A percentile compares a stretch with the other conserved stretches of the same genome.
These are phyloP conservation scores for Himalopsyche phryganea DNA, from an alignment of 1,140 invertebrate species.

Conservation along the genomic window DNA sequence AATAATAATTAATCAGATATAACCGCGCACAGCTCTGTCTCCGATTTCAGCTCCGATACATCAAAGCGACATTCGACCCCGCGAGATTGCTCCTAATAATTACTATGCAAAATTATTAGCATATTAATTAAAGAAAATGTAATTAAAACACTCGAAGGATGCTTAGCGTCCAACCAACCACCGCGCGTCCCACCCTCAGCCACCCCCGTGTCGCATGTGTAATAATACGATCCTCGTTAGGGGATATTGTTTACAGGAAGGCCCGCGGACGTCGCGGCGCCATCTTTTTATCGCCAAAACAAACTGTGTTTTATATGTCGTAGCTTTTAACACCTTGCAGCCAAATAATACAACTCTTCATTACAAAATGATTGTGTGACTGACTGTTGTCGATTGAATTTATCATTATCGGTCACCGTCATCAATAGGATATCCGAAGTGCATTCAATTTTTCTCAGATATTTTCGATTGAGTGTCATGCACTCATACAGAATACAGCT, in stretches of 20 bases:
- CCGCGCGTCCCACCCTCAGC: background rate
- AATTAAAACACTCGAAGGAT: constrained; percentile 32
- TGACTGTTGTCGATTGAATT: no score
- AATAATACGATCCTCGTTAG: constrained; percentile 33
- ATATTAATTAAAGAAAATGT: constrained; percentile 52
- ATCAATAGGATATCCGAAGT: no score
- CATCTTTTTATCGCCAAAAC: background rate
- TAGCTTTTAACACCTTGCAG: no score
- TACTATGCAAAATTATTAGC: constrained; percentile 55
- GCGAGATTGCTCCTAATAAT: constrained; percentile 51
- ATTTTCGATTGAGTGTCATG: no score
- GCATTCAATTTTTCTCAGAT: no score
- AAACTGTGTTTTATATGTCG: no score
- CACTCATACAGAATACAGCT: no score
- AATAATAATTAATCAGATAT: no score
- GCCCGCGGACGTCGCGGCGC: constrained; percentile 15
- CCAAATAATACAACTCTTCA: no score
- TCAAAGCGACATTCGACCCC: constrained; percentile 51
- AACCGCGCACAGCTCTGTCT: constrained; percentile 7
- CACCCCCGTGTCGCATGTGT: background rate
- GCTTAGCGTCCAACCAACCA: constrained; percentile 2
- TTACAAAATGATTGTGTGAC: no score
- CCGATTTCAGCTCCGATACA: constrained; percentile 38
- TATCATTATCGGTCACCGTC: no score
- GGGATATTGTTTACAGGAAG: constrained; percentile 19